Evolutionary conservation across 2,113 vertebrate species (phyloP), one percentile per base, ranked within the genome.

Genomic region (Tylochromis polylepis): DNA sequence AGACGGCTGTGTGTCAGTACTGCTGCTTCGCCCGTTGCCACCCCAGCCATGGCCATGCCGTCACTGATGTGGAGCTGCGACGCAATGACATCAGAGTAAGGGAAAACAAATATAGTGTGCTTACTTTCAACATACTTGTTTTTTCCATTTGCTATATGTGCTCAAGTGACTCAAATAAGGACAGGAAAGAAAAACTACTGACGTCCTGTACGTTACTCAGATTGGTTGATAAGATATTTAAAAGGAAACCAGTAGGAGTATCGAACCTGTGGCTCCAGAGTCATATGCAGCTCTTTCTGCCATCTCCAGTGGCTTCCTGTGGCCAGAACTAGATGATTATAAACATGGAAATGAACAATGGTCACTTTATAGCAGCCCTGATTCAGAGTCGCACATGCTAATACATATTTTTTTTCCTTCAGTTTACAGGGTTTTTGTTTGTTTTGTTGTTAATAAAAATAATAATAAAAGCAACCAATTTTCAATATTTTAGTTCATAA

Each of bases 31-130:
- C 99, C 94, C 97, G 98, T 90, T 97, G 96, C 92, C 98, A 98
- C 83, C 97, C 98, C 87, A 98, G 97, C 96, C 98, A 99, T 93
- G 97, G 98, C 88, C 99, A 99, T 85, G 97, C 98, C 1, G 98
- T 99, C 92, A 98, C 97, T 18, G 99, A 99, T 85, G 98, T 99
- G 96, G 99, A 99, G 96, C 97, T 99, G 91, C 97, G 99, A 77
- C 97, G 98, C 96, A 99, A 99, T 94, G 98, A 99, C 95, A 99
- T 99, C 93, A 95, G 99, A 96, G 99, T 98, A 96, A 99, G 98
- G 55, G n/a, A 16, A 2, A 38, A 43, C 12, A 4, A 24, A 34
- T 31, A 11, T 57, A 11, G 0, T 22, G 15, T 65, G 34, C 87
- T 11, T 2, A 82, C 56, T 14, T 58, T 58, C n/a, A 59, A 79